Evolutionary conservation across 2,113 vertebrate species (phyloP), one percentile per base, ranked within the genome.

Genomic region (Microcebus tavaratra): DNA sequence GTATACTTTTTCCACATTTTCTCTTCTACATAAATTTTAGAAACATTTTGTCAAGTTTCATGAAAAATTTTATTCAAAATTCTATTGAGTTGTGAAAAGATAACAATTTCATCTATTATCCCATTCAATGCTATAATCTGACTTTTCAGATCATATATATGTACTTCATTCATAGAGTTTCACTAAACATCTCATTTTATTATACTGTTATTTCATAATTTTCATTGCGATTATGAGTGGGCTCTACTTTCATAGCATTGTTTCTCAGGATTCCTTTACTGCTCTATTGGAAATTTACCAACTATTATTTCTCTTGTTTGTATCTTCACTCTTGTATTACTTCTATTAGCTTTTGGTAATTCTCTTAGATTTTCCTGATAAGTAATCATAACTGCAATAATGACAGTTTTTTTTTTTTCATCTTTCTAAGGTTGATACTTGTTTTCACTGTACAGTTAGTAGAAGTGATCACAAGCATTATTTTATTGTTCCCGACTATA

Each of bases 311-410:
- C 13, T 79, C 39, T 57, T 36, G 4, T 67, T 65, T 91, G 29
- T 87, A 21, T 83, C 53, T 93, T 94, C 48, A 63, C 31, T n/a
- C 5, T 88, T 92, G 3, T 53, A 12, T 85, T 94, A 88, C 29
- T 83, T 88, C 6, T 76, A 70, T 61, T 67, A 34, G 27, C 45
- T 94, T 86, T 86, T 25, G 67, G 15, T 92, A 36, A 80, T 68
- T 92, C 53, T 78, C n/a, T 80, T 90, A 57, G 23, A 3, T 87
- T 81, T 92, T 84, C 42, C 27, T 95, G 63, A 93, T 21, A 83
- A 8, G 50, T 75, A 80, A 78, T 88, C 76, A 61, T 95, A 45
- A 42, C 42, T 90, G 34, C 68, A 88, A 88, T 63, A 70, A 73
- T 79, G 25, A 75, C 6, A 8, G 7, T 65, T 68, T 88, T 82